These are phyloP conservation scores for Dryomyza anilis DNA, from an alignment of 2,888 invertebrate species.

Conservation along the genomic window DNA sequence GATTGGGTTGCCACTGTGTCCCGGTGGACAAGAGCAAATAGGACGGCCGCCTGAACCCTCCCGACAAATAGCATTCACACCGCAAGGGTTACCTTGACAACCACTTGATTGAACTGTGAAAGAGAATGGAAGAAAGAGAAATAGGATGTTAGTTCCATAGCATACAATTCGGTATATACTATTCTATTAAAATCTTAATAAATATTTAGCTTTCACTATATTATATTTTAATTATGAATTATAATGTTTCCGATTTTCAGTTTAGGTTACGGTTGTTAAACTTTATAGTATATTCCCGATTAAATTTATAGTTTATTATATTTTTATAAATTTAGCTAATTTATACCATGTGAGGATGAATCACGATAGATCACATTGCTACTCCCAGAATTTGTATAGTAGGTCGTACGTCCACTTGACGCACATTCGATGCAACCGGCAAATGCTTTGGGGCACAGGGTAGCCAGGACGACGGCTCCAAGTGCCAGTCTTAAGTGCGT, in stretches of 20 bases:
- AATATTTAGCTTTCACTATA: too few species aligned
- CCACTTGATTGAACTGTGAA: too few species aligned
- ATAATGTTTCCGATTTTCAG: too few species aligned
- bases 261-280: too few species aligned
- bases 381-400: slow-evolving; percentile 53
- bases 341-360: slow-evolving; percentile 50
- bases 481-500: slow-evolving; percentile 17
- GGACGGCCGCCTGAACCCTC: slow-evolving; percentile 71
- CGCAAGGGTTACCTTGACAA: slow-evolving; percentile 70
- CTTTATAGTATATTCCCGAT: too few species aligned
- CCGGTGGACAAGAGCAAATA: slow-evolving; percentile 79
- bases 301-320: too few species aligned
- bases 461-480: slow-evolving; percentile 25
- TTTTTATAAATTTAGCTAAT: too few species aligned
- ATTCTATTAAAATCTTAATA: too few species aligned
- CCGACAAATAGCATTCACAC: slow-evolving; percentile 72
- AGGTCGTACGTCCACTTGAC: slow-evolving; percentile 47
- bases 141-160: too few species aligned
- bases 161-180: too few species aligned
- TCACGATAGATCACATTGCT: slow-evolving; percentile 47
- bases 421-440: slow-evolving; percentile 55
- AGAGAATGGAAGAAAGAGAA: background rate
- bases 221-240: too few species aligned
- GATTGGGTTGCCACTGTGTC: slow-evolving; percentile 81
- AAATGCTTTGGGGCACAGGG: slow-evolving; percentile 30